phyloP scores from a whole-genome alignment of 2,113 vertebrate genomes.

The Cheirogaleus medius region DNA sequence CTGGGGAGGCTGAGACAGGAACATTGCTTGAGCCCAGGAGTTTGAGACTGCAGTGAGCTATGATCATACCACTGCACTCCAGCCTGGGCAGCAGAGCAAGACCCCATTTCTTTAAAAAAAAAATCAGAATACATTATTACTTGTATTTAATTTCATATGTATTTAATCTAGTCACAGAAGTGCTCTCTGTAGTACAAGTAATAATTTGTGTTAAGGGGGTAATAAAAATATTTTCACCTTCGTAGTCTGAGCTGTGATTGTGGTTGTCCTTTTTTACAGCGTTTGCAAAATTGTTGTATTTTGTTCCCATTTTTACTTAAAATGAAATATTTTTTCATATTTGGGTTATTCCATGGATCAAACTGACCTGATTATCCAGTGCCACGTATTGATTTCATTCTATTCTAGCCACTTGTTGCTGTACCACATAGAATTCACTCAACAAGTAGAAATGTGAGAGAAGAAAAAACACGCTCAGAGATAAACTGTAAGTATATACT shows the following conservation, averaged over 20 bases:
- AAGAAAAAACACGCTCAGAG: constrained; percentile 98
- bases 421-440: constrained; percentile 98
- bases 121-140: neutral
- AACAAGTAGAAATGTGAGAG: constrained; percentile 94
- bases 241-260: neutral
- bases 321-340: constrained; percentile 6
- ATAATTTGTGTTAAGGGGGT: neutral
- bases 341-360: neutral
- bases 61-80: too few species aligned
- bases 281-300: neutral
- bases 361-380: constrained; percentile 30
- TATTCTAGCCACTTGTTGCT: constrained; percentile 91
- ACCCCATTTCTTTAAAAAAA: too few species aligned
- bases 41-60: too few species aligned
- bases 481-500: constrained; percentile 94
- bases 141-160: neutral
- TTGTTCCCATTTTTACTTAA: constrained; percentile 23
- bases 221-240: neutral
- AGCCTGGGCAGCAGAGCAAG: too few species aligned
- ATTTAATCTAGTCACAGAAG: neutral
- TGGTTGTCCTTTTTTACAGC: neutral
- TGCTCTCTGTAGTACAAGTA: neutral
- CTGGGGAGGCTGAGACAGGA: too few species aligned
- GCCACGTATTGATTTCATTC: constrained; percentile 22
- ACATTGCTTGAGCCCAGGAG: too few species aligned